Base-by-base conservation (phyloP, 2,888 invertebrate genomes). In the Tineola bisselliella region DNA sequence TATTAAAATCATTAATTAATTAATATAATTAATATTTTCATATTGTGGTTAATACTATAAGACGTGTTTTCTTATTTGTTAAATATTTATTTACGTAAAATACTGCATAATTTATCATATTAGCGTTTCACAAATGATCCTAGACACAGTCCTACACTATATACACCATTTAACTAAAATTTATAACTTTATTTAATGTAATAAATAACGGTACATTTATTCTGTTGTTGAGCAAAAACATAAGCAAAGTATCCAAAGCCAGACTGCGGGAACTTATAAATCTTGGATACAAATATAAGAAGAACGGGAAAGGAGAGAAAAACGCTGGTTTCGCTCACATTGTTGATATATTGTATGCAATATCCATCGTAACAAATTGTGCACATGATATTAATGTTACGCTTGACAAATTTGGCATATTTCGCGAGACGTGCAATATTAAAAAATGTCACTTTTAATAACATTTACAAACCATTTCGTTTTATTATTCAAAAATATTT, bases 291-390 rank as follows among this genome's bases (percentile, higher is more conserved):
- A 48, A 48, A 48, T 48, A 56, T 56, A 56, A 56, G 56, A 56
- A 56, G 19, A 19, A 56, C 56, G 56, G 5, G 11, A 56, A 56
- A 30, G 25, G 17, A 25, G 18, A 56, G 25, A 56, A 25, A 56
- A 56, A 18, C 19, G 56, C 8, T 25, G n/a, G 25, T n/a, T 56
- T 18, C 19, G 56, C 56, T 56, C 56, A 17, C 56, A 25, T 56
- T 11, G n/a, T 25, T 56, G 25, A 56, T 56, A 30, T 56, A 56
- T 56, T 56, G 30, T 19, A 25, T 56, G 19, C 56, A 56, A 17
- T 56, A 56, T 56, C 56, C 56, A 56, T 25, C n/a, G 56, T 19
- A 56, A 56, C 56, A 56, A 56, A 56, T 56, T 56, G 25, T 56
- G 56, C n/a, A 13, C 30, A 25, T 52, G 6, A 25, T 25, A 52